A percentile compares a stretch with the other conserved stretches of the same genome.
phyloP scores from a whole-genome alignment of 2,113 vertebrate species.

The Entomyzon cyanotis region DNA sequence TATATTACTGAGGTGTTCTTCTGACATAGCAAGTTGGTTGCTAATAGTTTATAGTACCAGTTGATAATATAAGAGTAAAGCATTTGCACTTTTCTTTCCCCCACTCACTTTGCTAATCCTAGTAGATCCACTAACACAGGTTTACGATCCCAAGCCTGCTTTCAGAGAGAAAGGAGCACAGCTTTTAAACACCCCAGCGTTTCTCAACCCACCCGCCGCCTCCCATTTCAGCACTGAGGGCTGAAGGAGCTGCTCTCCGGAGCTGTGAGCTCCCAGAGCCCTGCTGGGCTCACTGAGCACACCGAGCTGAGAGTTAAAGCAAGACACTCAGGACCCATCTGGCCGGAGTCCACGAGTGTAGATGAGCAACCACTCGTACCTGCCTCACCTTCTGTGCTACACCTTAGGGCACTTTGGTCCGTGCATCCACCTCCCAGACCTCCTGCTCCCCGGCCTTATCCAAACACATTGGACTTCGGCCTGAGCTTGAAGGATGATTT shows the following conservation, averaged over 20 bases:
- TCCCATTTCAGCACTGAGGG: background rate
- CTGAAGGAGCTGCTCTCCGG: background rate
- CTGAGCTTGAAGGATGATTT: slow-evolving; percentile 83
- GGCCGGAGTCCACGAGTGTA: background rate
- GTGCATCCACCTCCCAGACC: background rate
- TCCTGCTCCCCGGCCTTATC: slow-evolving; percentile 66
- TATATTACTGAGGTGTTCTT: background rate
- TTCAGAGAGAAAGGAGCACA: background rate
- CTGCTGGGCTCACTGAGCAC: background rate
- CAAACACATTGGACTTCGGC: slow-evolving; percentile 92
- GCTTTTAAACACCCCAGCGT: background rate
- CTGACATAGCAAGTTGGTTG: background rate
- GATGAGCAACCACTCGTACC: background rate
- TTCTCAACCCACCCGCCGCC: background rate
- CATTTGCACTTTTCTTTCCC: background rate
- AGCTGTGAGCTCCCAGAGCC: background rate
- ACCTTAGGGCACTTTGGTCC: background rate
- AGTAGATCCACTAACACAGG: background rate
- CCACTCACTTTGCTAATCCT: background rate
- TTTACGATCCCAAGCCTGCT: background rate
- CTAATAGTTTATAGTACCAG: background rate
- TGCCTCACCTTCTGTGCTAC: background rate
- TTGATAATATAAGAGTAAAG: background rate
- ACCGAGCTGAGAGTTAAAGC: background rate
- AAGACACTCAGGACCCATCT: background rate